Base-by-base conservation (phyloP, 2,888 invertebrate species). In the Alviniconcha strummeri region DNA sequence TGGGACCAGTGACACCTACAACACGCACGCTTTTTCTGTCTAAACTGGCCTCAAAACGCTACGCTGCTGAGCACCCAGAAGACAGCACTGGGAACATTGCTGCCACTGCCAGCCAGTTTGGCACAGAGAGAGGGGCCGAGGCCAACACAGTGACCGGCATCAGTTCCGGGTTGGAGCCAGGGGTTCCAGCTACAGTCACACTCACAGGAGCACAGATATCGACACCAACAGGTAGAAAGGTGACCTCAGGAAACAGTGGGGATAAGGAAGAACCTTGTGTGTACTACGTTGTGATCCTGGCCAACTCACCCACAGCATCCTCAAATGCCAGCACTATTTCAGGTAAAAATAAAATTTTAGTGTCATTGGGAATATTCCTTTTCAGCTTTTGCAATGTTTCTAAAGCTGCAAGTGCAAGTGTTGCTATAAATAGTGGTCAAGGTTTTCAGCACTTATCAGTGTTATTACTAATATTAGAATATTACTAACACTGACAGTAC, bases 1-100 rank as follows among this genome's bases (percentile, higher is more conserved):
- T 90, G 75, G 91, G 91, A n/a, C 91, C 91, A 19, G 89, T 91
- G 78, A 83, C 88, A 36, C 84, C 86, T 17, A 84, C 87, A 7
- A 88, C 89, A 54, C 88, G 86, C 74, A 76, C 76, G 8, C 74
- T 90, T 6, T 90, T 89, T 85, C 87, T 89, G 77, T 89, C 86
- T 60, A 86, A 86, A 54, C 85, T 91, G 54, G 90, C 89, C 6
- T 89, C 87, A 75, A 85, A 85, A 76, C 72, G 89, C 15, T 88
- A 86, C 84, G 80, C 9, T 36, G 54, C 15, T 17, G 69, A 77
- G 52, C 56, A 69, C n/a, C 82, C 76, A 57, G 64, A 36, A n/a
- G 60, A 5, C n/a, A 8, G 7, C 13, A 36, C 19, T 11, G 57
- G 6, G n/a, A 55, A 52, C 7, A 56, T 13, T 77, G 56, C 13